Percentiles rank a stretch among this genome's conserved stretches.
Evolutionary conservation across 1,140 invertebrate genomes (phyloP).

Genomic region (Zaprionus davidi): DNA sequence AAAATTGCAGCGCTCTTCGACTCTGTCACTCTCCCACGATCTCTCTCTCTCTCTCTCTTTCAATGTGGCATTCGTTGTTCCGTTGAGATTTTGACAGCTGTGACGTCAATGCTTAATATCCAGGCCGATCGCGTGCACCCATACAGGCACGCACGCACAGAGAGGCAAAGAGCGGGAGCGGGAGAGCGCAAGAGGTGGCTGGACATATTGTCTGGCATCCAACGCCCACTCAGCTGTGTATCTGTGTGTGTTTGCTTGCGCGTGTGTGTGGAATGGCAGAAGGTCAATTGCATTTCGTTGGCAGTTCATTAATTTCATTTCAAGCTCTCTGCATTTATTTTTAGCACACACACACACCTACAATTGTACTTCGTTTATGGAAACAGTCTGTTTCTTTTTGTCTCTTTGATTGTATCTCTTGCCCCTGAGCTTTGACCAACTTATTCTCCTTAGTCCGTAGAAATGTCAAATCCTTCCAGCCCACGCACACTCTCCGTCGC

Average conservation of each 20-base stretch:
- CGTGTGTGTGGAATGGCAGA: slow-evolving; percentile 52
- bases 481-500: slow-evolving; percentile 10
- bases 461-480: slow-evolving; percentile 55
- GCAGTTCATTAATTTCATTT: slow-evolving; percentile 76
- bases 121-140: slow-evolving; percentile 60
- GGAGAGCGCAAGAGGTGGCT: slow-evolving; percentile 12
- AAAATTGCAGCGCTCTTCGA: slow-evolving; percentile 18
- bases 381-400: slow-evolving; percentile 9
- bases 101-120: slow-evolving; percentile 73
- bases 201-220: slow-evolving; percentile 64
- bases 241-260: slow-evolving; percentile 9
- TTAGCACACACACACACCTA: slow-evolving; percentile 41
- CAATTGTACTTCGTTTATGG: neutral
- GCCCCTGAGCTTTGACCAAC: slow-evolving; percentile 30
- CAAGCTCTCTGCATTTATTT: slow-evolving; percentile 49
- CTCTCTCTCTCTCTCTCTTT: slow-evolving; percentile 5
- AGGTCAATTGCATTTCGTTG: slow-evolving; percentile 78
- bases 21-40: neutral
- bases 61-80: neutral
- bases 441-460: slow-evolving; percentile 26
- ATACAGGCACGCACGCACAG: slow-evolving; percentile 32
- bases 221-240: slow-evolving; percentile 47
- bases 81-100: slow-evolving; percentile 40
- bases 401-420: neutral
- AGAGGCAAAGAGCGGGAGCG: neutral